Conservation (phyloP, 1,140 invertebrate genomes). For the Babylonia areolata region DNA sequence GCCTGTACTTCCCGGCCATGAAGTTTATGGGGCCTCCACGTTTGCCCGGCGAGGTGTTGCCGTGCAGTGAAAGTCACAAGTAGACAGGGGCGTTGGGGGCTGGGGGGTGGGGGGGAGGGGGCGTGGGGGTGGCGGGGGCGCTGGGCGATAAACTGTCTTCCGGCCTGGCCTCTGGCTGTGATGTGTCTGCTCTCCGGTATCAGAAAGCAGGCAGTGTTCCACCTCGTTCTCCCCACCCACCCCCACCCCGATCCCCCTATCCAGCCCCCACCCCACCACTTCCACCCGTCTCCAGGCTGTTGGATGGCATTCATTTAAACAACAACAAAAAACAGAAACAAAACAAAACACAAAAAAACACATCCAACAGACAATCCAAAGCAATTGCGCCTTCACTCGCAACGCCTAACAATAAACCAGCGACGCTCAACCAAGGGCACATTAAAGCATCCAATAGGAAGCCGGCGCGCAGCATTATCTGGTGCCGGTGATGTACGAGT, state of each 20-base stretch:
- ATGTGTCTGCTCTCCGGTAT: too few species aligned
- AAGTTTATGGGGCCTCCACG: background rate
- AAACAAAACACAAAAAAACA: too few species aligned
- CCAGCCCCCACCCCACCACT: constrained; percentile 32
- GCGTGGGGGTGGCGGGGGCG: too few species aligned
- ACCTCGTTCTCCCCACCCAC: background rate
- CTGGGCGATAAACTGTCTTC: background rate
- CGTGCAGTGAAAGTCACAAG: background rate
- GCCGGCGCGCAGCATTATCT: background rate
- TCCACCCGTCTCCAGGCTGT: background rate
- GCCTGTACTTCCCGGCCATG: background rate
- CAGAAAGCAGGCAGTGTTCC: background rate
- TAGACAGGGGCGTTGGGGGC: too few species aligned
- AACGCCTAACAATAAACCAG: too few species aligned
- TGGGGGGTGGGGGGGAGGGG: too few species aligned
- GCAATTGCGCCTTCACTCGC: constrained; percentile 9
- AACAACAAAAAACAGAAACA: too few species aligned
- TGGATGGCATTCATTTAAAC: too few species aligned
- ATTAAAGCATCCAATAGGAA: background rate
- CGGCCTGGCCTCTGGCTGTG: background rate
- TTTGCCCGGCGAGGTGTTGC: background rate
- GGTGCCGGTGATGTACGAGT: background rate
- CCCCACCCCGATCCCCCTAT: background rate
- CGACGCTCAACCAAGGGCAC: background rate
- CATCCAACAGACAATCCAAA: too few species aligned